Evolutionary conservation across 2,113 vertebrate species (phyloP).

Genomic region (Parus major): DNA sequence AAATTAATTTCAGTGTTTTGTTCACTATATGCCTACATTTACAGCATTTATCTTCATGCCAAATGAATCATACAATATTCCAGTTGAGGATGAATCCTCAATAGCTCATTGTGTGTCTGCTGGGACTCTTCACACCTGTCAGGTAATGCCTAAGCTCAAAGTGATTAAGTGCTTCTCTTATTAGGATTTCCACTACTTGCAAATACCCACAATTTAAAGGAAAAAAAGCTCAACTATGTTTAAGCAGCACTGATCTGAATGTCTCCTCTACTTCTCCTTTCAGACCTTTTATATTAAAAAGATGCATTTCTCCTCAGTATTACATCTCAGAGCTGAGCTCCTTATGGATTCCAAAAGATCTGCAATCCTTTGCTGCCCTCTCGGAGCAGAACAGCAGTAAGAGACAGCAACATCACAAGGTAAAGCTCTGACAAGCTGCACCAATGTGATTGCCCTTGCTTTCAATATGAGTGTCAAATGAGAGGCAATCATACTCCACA

Average conservation of each 20-base stretch:
- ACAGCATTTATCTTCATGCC: background rate
- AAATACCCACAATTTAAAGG: background rate
- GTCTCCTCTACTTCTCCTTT: background rate
- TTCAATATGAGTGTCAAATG: background rate
- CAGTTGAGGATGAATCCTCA: background rate
- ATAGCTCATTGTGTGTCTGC: background rate
- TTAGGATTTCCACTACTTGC: background rate
- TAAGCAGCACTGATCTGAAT: background rate
- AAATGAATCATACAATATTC: background rate
- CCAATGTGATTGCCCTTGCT: background rate
- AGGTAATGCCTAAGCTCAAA: background rate
- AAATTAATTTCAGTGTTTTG: background rate
- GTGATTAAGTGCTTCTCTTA: background rate
- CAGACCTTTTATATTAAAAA: background rate
- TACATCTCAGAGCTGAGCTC: background rate
- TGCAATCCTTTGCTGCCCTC: background rate
- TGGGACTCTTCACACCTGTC: background rate
- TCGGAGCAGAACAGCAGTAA: background rate
- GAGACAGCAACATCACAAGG: background rate
- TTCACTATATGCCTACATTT: background rate
- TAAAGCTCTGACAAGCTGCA: background rate
- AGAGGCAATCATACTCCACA: background rate
- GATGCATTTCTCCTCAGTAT: background rate
- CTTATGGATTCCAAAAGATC: background rate
- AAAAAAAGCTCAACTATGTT: background rate